Conservation (phyloP, 2,113 vertebrate genomes). For the Zapus hudsonius region DNA sequence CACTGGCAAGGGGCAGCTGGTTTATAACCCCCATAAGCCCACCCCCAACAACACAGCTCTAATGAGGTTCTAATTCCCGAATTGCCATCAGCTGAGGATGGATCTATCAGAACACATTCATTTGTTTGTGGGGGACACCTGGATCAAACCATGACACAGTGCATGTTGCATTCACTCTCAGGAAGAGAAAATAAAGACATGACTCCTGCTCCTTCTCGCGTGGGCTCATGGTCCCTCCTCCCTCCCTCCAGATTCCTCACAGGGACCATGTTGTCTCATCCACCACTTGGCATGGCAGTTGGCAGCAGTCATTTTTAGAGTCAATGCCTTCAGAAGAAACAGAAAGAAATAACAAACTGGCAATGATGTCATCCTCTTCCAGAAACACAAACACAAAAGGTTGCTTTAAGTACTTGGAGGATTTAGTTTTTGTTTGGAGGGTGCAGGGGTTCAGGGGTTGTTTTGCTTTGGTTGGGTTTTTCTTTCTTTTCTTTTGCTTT, state of each 20-base stretch:
- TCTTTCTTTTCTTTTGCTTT: neutral
- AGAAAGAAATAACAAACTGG: conserved; percentile 32
- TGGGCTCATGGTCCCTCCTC: neutral
- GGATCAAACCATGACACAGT: no score
- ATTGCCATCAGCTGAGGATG: no score
- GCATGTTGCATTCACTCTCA: neutral
- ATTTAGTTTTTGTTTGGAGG: neutral
- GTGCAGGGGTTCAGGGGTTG: neutral
- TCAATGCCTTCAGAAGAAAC: conserved; percentile 16
- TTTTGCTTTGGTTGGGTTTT: neutral
- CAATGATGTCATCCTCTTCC: neutral
- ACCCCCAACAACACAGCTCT: no score
- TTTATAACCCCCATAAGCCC: no score
- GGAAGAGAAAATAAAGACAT: conserved; percentile 24
- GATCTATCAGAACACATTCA: no score
- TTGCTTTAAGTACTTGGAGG: neutral
- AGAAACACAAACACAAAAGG: neutral
- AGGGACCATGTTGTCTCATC: neutral
- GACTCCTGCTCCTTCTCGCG: neutral
- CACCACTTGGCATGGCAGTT: neutral
- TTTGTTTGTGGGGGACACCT: no score
- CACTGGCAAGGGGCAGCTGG: no score
- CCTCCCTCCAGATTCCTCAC: neutral
- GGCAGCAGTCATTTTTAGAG: neutral
- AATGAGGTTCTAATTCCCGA: no score